Evolutionary conservation across 2,113 vertebrate species (phyloP).

Genomic region (Glaucidium brasilianum): DNA sequence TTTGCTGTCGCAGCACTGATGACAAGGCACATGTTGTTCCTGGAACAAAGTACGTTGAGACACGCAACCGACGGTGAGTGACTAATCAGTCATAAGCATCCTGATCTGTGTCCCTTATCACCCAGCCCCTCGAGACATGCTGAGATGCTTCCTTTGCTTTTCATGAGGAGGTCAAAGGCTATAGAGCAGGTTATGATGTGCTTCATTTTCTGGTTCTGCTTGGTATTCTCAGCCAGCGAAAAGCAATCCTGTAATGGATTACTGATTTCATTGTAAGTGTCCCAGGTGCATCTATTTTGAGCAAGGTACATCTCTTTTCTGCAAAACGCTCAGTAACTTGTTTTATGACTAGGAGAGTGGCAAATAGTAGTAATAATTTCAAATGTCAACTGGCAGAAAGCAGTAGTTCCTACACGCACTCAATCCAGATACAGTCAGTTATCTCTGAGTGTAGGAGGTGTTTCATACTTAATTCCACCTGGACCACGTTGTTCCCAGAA

Average conservation of each 20-base stretch:
- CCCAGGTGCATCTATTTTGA: neutral
- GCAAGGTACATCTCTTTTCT: neutral
- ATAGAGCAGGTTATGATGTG: neutral
- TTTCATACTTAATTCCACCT: neutral
- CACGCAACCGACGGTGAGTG: accelerated
- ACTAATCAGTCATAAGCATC: neutral
- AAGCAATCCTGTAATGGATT: neutral
- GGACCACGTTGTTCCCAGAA: neutral
- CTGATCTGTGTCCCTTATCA: accelerated
- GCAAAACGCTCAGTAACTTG: neutral
- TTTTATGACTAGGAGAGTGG: neutral
- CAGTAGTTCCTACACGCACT: neutral
- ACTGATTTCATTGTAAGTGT: neutral
- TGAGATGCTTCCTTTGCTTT: neutral
- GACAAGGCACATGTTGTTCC: neutral
- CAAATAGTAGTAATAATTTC: neutral
- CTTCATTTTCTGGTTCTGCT: neutral
- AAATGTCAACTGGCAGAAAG: neutral
- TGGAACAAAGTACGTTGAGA: neutral
- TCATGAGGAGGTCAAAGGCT: neutral
- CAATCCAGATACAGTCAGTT: neutral
- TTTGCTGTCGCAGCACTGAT: neutral
- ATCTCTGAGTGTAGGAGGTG: neutral
- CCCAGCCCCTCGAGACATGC: neutral
- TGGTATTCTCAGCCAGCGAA: neutral